Evolutionary conservation across 2,888 invertebrate genomes (phyloP).

Genomic region (Microchrysa polita): DNA sequence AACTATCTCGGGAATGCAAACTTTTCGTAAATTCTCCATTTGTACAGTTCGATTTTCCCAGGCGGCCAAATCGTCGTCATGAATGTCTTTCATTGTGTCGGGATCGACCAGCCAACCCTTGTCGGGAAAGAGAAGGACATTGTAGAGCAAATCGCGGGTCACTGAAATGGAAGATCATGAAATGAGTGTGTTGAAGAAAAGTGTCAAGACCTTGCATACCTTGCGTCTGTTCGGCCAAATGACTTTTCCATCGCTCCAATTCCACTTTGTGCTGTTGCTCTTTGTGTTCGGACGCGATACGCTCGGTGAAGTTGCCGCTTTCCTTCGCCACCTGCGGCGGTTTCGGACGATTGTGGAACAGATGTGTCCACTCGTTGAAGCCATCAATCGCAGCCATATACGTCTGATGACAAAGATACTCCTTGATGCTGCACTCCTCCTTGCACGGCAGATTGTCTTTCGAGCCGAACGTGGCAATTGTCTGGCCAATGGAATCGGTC

Average conservation of each 20-base stretch:
- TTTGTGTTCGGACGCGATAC: constrained; percentile 87
- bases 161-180: constrained; percentile 65
- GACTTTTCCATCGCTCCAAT: constrained; percentile 77
- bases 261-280: constrained; percentile 82
- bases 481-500: constrained; percentile 69
- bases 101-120: constrained; percentile 89
- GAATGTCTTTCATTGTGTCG: constrained; percentile 66
- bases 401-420: constrained; percentile 87
- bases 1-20: constrained; percentile 86
- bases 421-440: constrained; percentile 70
- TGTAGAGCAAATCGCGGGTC: constrained; percentile 82
- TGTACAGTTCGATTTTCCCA: constrained; percentile 71
- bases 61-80: constrained; percentile 64
- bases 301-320: constrained; percentile 82
- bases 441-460: constrained; percentile 66
- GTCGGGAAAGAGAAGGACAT: constrained; percentile 87
- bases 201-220: too few species aligned
- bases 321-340: constrained; percentile 70
- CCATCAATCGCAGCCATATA: constrained; percentile 89
- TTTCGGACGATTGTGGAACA: constrained; percentile 81
- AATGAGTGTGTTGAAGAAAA: too few species aligned
- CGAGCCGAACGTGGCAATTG: constrained; percentile 65
- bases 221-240: constrained; percentile 76
- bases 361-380: constrained; percentile 89
- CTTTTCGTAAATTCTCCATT: constrained; percentile 77